phyloP scores from a whole-genome alignment of 2,113 vertebrate genomes.

The Oceanodroma tethys region DNA sequence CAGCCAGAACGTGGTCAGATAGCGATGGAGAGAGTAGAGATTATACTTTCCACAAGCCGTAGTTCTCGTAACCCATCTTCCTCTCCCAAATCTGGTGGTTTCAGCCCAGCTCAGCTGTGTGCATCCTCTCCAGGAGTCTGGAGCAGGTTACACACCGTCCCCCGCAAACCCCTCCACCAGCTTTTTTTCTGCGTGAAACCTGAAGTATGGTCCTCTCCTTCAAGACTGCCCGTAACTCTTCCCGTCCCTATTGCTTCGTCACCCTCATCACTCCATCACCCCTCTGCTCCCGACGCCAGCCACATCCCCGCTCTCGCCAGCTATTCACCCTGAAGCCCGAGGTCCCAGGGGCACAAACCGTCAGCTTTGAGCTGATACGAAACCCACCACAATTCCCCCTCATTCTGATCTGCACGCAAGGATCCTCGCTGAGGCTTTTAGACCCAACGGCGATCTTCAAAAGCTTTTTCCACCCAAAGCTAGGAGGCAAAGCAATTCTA shows the following conservation, averaged over 20 bases:
- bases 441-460: neutral
- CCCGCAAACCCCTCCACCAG: neutral
- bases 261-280: accelerated
- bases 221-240: neutral
- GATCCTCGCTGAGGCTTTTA: neutral
- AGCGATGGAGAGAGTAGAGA: neutral
- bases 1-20: accelerated
- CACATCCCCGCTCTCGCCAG: accelerated
- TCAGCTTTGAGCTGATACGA: neutral
- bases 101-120: neutral
- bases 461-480: neutral
- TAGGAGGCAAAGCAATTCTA: neutral
- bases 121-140: neutral
- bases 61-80: neutral
- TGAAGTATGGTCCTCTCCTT: neutral
- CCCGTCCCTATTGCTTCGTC: neutral
- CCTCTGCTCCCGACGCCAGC: accelerated
- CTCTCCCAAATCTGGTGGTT: neutral
- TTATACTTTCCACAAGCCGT: accelerated
- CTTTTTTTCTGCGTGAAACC: neutral
- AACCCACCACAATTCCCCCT: neutral
- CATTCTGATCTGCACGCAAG: neutral
- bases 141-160: neutral
- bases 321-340: neutral
- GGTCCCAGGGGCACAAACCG: neutral